phyloP scores from a whole-genome alignment of 1,140 invertebrate genomes.

The Caenorhabditis briggsae region DNA sequence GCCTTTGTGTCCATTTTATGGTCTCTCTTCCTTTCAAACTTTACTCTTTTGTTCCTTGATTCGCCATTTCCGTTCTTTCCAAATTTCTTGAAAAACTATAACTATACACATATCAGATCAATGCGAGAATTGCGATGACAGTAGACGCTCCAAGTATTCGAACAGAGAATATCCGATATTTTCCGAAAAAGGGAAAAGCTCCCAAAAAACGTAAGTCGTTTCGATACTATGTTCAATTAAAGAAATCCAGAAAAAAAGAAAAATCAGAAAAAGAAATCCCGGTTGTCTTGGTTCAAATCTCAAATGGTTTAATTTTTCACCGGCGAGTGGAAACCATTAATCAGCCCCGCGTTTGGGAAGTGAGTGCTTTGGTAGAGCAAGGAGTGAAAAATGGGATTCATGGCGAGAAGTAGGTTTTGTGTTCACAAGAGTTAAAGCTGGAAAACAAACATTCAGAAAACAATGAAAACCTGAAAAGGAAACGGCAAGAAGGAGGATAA shows the following conservation, averaged over 20 bases:
- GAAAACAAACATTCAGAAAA: background rate
- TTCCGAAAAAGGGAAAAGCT: slow-evolving; percentile 63
- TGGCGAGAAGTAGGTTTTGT: background rate
- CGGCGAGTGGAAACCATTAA: slow-evolving; percentile 28
- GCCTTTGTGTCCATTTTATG: background rate
- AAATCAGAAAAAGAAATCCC: too few relatives aligned
- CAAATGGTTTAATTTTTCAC: slow-evolving; percentile 32
- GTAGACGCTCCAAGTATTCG: slow-evolving; percentile 64
- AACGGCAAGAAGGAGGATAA: background rate
- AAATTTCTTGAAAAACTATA: background rate
- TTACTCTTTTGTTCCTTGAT: slow-evolving; percentile 2
- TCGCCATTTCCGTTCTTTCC: slow-evolving; percentile 4
- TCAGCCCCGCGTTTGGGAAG: background rate
- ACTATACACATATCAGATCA: slow-evolving; percentile 42
- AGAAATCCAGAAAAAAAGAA: too few relatives aligned
- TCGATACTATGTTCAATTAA: too few relatives aligned
- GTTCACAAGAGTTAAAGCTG: background rate
- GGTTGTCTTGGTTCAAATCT: too few relatives aligned
- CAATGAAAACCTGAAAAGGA: background rate
- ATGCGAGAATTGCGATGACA: slow-evolving; percentile 61
- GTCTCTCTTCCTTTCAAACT: background rate
- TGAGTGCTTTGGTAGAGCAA: background rate
- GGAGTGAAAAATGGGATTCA: slow-evolving; percentile 43
- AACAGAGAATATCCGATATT: slow-evolving; percentile 64
- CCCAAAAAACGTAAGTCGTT: slow-evolving; percentile 58